Base-by-base conservation (phyloP, 2,113 vertebrate genomes). In the Mustela nigripes region DNA sequence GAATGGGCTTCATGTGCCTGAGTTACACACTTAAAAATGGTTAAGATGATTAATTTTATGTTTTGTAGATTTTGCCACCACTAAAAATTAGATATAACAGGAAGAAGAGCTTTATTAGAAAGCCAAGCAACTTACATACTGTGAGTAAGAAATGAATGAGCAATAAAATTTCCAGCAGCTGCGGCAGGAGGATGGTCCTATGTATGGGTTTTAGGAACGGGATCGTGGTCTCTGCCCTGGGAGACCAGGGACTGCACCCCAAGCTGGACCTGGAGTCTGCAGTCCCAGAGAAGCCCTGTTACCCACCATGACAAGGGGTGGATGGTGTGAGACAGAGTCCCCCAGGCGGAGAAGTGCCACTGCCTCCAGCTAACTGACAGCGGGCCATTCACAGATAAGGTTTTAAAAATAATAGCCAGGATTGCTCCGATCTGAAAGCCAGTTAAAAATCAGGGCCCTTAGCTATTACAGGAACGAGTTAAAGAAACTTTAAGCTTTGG, bases 311-410 rank as follows among this genome's bases (percentile, higher is more conserved):
- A 65, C 28, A 71, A 50, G 7, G 50, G 10, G 2, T 11, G 0
- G 58, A 73, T 26, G 42, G 28, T 1, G 10, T 31, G 26, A 60
- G 36, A 26, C 22, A 74, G 26, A 1, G 9, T 67, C 63, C 14
- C 28, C 5, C 1, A 1, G 0, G 4, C 2, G 11, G 19, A 39
- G 63, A 56, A 19, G 15, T 8, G 33, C 2, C 4, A 18, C 4
- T 11, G 22, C 18, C 6, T 21, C 18, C 4, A 26, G 12, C 26
- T 50, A 22, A 28, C 5, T 12, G 28, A 11, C 2, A 22, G 53
- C 26, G 73, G 73, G 31, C 16, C 42, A 60, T 22, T 58, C 56
- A 53, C 53, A 65, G 26, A 16, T 19, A 83, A 8, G 87, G 1
- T 89, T 80, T 93, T 33, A 86, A 63, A 39, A 39, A 58, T 48